These are phyloP conservation scores for Seladonia tumulorum DNA, from an alignment of 2,888 invertebrate genomes.

Conservation along the genomic window DNA sequence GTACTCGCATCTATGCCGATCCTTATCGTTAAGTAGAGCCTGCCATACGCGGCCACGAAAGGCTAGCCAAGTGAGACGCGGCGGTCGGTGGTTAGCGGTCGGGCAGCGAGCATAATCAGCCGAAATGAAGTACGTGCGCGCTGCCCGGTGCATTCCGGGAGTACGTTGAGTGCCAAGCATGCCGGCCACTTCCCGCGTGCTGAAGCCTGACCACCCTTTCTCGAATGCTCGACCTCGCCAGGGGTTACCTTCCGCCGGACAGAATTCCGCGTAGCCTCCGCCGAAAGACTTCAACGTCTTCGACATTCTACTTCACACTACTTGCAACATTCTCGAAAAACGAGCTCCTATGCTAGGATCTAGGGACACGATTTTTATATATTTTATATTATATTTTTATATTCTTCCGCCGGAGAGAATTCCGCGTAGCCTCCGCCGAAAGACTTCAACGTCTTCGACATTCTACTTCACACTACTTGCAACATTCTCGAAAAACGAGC, in stretches of 20 bases:
- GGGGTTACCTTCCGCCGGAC: conserved; percentile 8
- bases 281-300: neutral
- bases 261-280: conserved; percentile 34
- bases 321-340: neutral
- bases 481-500: too few relatives aligned
- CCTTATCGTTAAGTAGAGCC: conserved; percentile 43
- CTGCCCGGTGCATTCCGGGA: conserved; percentile 67
- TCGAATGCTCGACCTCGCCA: conserved; percentile 31
- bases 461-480: too few relatives aligned
- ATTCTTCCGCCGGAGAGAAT: too few relatives aligned
- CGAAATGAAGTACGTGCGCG: conserved; percentile 80
- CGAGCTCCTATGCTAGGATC: neutral
- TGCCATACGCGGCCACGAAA: conserved; percentile 25
- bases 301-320: neutral
- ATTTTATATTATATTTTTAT: too few relatives aligned
- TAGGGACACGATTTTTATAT: neutral
- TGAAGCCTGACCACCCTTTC: conserved; percentile 17
- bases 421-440: too few relatives aligned
- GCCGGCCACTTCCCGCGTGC: conserved; percentile 27
- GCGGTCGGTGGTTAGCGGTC: conserved; percentile 43
- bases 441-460: too few relatives aligned
- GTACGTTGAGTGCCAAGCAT: conserved; percentile 40
- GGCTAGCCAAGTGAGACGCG: conserved; percentile 41
- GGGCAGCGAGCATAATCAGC: conserved; percentile 75
- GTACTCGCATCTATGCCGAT: conserved; percentile 30